Evolutionary conservation across 2,113 vertebrate species (phyloP).

Genomic region (Cynopterus brachyotis): DNA sequence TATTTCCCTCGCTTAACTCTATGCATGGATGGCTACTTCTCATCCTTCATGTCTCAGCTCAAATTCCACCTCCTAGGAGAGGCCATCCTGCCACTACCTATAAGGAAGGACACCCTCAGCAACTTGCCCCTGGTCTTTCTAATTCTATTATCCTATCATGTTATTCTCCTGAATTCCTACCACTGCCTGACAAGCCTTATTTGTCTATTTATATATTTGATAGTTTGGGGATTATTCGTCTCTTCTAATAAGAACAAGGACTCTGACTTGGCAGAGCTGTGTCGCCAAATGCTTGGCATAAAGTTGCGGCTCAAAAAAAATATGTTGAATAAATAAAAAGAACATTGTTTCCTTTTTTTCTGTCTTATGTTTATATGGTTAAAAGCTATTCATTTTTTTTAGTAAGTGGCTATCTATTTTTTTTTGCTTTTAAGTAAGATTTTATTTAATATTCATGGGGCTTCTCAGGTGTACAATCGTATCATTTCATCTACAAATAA

Average conservation of each 20-base stretch:
- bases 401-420: background rate
- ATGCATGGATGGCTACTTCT: background rate
- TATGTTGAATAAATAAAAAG: background rate
- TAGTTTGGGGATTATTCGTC: background rate
- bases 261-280: background rate
- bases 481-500: background rate
- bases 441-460: background rate
- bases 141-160: background rate
- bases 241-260: background rate
- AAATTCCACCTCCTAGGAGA: background rate
- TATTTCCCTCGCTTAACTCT: background rate
- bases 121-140: background rate
- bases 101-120: background rate
- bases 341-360: background rate
- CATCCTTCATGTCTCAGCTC: background rate
- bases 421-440: constrained; percentile 2
- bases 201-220: background rate
- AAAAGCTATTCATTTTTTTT: background rate
- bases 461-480: background rate
- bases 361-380: background rate
- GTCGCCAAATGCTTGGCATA: background rate
- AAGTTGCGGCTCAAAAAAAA: background rate
- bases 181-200: background rate
- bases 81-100: background rate
- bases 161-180: background rate